Conservation (phyloP, 2,113 vertebrate species). For the Ploceus nigricollis region DNA sequence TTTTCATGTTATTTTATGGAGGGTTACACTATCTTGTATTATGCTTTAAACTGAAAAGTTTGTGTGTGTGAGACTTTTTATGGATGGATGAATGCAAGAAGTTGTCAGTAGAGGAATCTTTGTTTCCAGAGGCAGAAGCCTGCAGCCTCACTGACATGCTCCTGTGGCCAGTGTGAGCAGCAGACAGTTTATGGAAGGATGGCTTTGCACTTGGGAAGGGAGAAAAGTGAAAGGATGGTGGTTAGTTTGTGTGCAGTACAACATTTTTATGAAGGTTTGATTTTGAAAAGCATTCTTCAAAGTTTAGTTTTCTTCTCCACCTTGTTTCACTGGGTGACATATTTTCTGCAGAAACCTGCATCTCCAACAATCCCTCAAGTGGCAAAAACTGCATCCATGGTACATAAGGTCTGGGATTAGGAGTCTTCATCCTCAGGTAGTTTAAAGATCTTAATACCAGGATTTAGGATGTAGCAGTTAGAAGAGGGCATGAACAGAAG, state of each 20-base stretch:
- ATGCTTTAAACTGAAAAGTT: neutral
- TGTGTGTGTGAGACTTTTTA: neutral
- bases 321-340: neutral
- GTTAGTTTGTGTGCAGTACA: neutral
- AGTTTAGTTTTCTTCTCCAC: neutral
- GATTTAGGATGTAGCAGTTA: neutral
- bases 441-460: neutral
- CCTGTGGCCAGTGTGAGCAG: neutral
- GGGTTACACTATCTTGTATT: accelerated
- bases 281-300: neutral
- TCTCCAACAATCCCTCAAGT: neutral
- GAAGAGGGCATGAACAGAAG: neutral
- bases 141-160: neutral
- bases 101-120: neutral
- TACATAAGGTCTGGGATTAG: neutral
- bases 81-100: neutral
- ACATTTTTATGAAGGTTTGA: neutral
- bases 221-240: neutral
- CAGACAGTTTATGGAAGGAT: neutral
- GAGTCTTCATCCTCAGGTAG: neutral
- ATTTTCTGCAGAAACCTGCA: neutral
- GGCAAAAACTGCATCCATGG: neutral
- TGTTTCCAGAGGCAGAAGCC: neutral
- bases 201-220: neutral
- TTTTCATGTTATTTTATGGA: neutral